These are phyloP conservation scores for Drosophila pseudotalamancana DNA, from an alignment of 2,888 invertebrate genomes.

Conservation along the genomic window DNA sequence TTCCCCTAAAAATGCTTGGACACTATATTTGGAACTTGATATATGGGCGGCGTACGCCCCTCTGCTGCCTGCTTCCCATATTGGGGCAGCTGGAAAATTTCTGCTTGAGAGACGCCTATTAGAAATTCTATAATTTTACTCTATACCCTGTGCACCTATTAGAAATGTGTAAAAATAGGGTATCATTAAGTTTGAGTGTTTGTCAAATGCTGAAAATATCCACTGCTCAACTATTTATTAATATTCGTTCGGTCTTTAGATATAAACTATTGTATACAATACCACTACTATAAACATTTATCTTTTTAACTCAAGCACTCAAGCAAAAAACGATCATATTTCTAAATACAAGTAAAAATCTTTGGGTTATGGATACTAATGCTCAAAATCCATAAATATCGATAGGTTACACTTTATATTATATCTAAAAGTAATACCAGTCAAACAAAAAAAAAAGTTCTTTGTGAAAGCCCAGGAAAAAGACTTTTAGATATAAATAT, in stretches of 20 bases:
- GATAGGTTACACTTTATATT: too few relatives aligned
- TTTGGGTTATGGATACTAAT: too few relatives aligned
- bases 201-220: background rate
- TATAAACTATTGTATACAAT: background rate
- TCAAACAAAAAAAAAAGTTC: too few relatives aligned
- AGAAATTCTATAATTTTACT: constrained; percentile 9
- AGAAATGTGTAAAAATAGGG: background rate
- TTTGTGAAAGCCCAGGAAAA: too few relatives aligned
- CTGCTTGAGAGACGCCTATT: constrained; percentile 2
- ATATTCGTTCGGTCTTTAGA: too few relatives aligned
- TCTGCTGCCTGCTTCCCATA: background rate
- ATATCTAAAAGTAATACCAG: too few relatives aligned
- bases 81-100: constrained; percentile 36
- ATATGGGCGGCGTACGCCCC: constrained; percentile 63
- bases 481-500: too few relatives aligned
- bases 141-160: background rate
- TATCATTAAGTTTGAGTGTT: background rate
- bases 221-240: too few relatives aligned
- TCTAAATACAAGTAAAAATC: too few relatives aligned
- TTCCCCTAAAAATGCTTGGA: constrained; percentile 18
- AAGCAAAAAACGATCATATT: too few relatives aligned
- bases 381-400: too few relatives aligned
- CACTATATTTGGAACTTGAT: constrained; percentile 59
- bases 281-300: background rate
- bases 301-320: too few relatives aligned